These are phyloP conservation scores for Agriotes lineatus DNA, from an alignment of 2,888 invertebrate species.

Conservation along the genomic window DNA sequence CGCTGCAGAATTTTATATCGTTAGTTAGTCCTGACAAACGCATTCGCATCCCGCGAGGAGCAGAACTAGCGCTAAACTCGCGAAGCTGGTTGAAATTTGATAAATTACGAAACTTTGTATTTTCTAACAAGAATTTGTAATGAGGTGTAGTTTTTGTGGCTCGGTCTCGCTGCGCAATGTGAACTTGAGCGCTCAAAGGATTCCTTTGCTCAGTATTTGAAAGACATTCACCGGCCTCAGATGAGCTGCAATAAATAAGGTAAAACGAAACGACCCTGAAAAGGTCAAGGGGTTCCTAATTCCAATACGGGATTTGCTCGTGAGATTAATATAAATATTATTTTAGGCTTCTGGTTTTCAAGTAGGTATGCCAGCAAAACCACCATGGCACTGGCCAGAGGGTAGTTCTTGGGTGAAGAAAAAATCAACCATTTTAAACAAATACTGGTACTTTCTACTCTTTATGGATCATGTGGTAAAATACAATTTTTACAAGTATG, in stretches of 20 bases:
- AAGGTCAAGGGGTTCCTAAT: constrained; percentile 7
- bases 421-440: too few species aligned
- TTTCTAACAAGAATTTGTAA: constrained; percentile 25
- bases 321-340: background rate
- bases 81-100: constrained; percentile 17
- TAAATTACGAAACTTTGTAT: constrained; percentile 26
- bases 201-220: background rate
- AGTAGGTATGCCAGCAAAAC: too few species aligned
- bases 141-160: constrained; percentile 7
- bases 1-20: constrained; percentile 20
- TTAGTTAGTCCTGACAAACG: constrained; percentile 18
- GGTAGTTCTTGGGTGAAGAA: too few species aligned
- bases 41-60: constrained; percentile 2
- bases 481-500: too few species aligned
- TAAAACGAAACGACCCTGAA: background rate
- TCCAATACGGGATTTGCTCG: background rate
- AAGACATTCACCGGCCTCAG: background rate
- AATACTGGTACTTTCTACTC: too few species aligned
- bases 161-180: background rate
- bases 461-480: too few species aligned
- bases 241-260: constrained; percentile 3
- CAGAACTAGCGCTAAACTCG: constrained; percentile 8
- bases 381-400: too few species aligned
- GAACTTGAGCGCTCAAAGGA: constrained; percentile 6
- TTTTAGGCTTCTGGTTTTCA: constrained; percentile 3